A percentile compares a stretch with the other conserved stretches of the same genome.
phyloP scores from a whole-genome alignment of 1,140 invertebrate species.

The Scaptomyza montana region DNA sequence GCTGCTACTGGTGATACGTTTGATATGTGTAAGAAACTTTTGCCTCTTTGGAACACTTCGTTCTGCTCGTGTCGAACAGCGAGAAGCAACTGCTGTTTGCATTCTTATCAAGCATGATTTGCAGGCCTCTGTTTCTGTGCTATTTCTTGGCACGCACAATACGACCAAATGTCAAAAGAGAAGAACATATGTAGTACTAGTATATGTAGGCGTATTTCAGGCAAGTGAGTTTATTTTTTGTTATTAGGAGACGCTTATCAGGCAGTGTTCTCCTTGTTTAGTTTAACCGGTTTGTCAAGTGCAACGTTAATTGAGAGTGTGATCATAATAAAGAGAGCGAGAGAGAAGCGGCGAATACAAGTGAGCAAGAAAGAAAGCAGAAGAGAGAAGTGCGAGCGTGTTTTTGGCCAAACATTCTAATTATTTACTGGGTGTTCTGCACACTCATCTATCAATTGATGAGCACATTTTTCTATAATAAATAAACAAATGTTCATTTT shows the following conservation, averaged over 20 bases:
- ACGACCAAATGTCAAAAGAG: constrained; percentile 2
- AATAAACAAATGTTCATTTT: background rate
- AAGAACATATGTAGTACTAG: background rate
- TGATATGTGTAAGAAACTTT: background rate
- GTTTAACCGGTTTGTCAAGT: constrained; percentile 29
- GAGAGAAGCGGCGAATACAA: background rate
- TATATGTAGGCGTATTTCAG: constrained; percentile 10
- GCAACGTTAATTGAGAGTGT: background rate
- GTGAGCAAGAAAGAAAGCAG: background rate
- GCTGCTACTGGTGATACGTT: background rate
- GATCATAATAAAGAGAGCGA: constrained; percentile 2
- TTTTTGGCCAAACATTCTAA: background rate
- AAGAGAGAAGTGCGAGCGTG: background rate
- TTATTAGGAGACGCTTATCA: constrained; percentile 26
- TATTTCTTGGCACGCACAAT: constrained; percentile 32
- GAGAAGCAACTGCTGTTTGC: constrained; percentile 66
- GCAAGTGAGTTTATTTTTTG: constrained; percentile 14
- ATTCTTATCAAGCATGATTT: constrained; percentile 58
- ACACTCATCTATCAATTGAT: constrained; percentile 20
- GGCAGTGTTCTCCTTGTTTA: constrained; percentile 21
- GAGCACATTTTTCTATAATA: background rate
- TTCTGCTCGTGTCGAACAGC: constrained; percentile 25
- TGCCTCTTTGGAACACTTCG: constrained; percentile 3
- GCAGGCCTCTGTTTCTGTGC: constrained; percentile 29
- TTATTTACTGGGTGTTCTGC: constrained; percentile 5